A percentile compares a stretch with the other conserved stretches of the same genome.
Conservation (phyloP, 2,797 vertebrate genomes). For the Enteromius paludinosus region DNA sequence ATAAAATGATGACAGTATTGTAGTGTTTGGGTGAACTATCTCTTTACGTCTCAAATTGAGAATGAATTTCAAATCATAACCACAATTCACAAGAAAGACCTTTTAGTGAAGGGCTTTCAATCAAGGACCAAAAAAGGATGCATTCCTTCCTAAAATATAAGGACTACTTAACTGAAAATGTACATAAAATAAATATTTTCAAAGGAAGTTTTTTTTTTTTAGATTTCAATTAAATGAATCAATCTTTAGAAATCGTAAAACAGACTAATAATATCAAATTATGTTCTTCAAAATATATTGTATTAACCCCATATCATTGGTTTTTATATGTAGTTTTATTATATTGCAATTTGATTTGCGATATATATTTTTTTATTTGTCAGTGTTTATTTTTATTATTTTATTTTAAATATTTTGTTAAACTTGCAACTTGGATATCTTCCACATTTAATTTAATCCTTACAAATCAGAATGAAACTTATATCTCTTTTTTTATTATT, state of each 20-base stretch:
- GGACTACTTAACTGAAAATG: no score
- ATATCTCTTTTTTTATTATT: neutral
- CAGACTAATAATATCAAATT: neutral
- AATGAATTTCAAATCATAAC: neutral
- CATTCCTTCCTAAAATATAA: neutral
- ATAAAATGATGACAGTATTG: neutral
- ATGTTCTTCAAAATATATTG: neutral
- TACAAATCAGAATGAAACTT: neutral
- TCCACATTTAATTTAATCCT: neutral
- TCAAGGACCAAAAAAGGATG: neutral
- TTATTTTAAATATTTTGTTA: neutral
- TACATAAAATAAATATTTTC: neutral
- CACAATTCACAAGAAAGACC: no score
- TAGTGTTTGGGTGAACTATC: neutral
- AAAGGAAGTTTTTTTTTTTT: no score
- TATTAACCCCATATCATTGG: neutral
- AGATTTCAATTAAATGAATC: neutral
- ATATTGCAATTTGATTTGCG: no score
- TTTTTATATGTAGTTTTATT: neutral
- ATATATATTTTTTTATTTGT: no score
- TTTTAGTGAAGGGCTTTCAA: neutral
- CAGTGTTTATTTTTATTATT: neutral
- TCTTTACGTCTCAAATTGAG: neutral
- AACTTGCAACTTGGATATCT: neutral
- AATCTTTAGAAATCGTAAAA: neutral